These are phyloP conservation scores for Rhinogobius similis DNA, from an alignment of 2,113 vertebrate species.

Conservation along the genomic window DNA sequence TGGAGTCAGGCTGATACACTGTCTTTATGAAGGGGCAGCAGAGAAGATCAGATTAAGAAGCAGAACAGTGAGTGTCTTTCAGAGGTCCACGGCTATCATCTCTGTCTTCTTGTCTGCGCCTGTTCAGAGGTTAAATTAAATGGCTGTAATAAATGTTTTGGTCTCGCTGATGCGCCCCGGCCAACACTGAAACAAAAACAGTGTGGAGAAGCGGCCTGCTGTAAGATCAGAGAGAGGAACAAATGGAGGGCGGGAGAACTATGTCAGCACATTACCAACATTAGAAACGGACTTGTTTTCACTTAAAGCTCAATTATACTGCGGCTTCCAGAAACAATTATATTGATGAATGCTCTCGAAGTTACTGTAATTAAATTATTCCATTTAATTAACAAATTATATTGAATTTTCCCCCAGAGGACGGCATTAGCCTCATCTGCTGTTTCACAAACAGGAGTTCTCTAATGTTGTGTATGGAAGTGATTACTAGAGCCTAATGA, in stretches of 20 bases:
- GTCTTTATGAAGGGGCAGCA: slow-evolving; percentile 90
- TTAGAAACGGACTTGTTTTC: slow-evolving; percentile 81
- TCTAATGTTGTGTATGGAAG: slow-evolving; percentile 74
- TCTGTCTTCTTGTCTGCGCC: slow-evolving; percentile 86
- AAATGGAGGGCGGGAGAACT: slow-evolving; percentile 65
- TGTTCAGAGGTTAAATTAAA: slow-evolving; percentile 98
- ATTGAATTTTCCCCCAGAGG: slow-evolving; percentile 81
- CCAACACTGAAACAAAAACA: slow-evolving; percentile 84
- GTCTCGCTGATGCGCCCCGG: slow-evolving; percentile 82
- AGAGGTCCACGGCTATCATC: slow-evolving; percentile 86
- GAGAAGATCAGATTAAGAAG: slow-evolving; percentile 92
- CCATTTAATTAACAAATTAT: slow-evolving; percentile 84
- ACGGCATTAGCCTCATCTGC: slow-evolving; percentile 76
- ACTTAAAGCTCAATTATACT: slow-evolving; percentile 81
- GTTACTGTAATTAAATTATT: slow-evolving; percentile 85
- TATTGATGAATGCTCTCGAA: slow-evolving; percentile 82
- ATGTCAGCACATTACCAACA: slow-evolving; percentile 77
- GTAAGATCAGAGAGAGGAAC: slow-evolving; percentile 84
- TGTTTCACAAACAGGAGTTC: slow-evolving; percentile 79
- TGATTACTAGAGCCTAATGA: slow-evolving; percentile 74
- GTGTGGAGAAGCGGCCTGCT: slow-evolving; percentile 79
- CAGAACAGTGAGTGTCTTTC: slow-evolving; percentile 87
- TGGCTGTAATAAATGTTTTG: slow-evolving; percentile 97
- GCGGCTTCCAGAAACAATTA: slow-evolving; percentile 79
- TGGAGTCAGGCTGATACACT: slow-evolving; percentile 88